Conservation (phyloP, 2,113 vertebrate species). For the Smithornis capensis region DNA sequence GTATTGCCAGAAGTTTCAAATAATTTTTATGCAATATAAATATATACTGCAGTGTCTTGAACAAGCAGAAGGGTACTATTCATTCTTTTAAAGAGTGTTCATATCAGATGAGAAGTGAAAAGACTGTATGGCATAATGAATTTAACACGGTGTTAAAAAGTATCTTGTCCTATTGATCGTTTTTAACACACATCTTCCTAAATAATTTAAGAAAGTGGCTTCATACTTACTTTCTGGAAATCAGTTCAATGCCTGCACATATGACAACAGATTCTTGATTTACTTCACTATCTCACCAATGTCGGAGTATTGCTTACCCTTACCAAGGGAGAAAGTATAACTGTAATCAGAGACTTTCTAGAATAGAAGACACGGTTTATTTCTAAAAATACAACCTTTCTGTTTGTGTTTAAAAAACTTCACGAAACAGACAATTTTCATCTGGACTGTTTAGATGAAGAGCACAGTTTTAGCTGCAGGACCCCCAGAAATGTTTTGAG, state of each 20-base stretch:
- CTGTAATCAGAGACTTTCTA: not conserved
- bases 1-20: not conserved
- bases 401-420: not conserved
- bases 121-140: not conserved
- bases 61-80: not conserved
- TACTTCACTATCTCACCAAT: not conserved
- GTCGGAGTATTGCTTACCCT: not conserved
- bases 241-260: not conserved
- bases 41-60: not conserved
- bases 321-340: not conserved
- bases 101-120: not conserved
- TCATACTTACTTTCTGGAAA: not conserved
- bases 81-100: not conserved
- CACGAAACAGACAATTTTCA: not conserved
- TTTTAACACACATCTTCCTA: not conserved
- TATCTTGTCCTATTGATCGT: not conserved
- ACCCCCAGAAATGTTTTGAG: not conserved
- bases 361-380: not conserved
- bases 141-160: not conserved
- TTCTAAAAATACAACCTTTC: slow-evolving; percentile 20
- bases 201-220: not conserved
- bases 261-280: not conserved
- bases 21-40: not conserved
- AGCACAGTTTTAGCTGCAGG: not conserved
- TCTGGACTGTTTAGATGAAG: not conserved